A percentile compares a stretch with the other conserved stretches of the same genome.
Conservation (phyloP, 2,888 invertebrate genomes). For the Meiosimyza platycephala region DNA sequence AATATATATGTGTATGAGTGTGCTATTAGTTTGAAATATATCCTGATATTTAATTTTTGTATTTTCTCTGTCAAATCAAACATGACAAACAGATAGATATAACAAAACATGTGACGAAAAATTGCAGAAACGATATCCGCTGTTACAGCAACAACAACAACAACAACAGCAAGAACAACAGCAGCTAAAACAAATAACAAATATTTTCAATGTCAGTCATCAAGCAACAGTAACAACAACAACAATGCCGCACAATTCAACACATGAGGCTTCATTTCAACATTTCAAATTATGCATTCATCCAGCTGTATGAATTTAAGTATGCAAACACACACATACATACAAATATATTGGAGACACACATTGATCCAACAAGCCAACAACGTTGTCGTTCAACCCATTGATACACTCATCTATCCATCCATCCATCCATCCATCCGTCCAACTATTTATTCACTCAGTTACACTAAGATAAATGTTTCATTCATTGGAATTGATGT, state of each 20-base stretch:
- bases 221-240: neutral
- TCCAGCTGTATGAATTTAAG: neutral
- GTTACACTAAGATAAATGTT: neutral
- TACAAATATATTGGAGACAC: neutral
- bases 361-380: neutral
- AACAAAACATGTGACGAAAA: slow-evolving; percentile 27
- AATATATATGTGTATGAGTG: neutral
- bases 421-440: neutral
- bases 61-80: too few species aligned
- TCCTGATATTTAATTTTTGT: slow-evolving; percentile 11
- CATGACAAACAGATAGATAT: too few species aligned
- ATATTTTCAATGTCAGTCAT: slow-evolving; percentile 33
- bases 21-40: neutral
- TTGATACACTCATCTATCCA: slow-evolving; percentile 20
- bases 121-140: slow-evolving; percentile 1
- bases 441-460: slow-evolving; percentile 1
- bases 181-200: slow-evolving; percentile 21
- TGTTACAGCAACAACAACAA: neutral
- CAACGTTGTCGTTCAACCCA: slow-evolving; percentile 18
- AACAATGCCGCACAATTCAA: neutral
- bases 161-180: neutral
- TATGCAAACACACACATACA: slow-evolving; percentile 10
- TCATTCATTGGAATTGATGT: too few species aligned
- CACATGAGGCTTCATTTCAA: neutral
- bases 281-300: slow-evolving; percentile 23